Evolutionary conservation across 2,797 vertebrate genomes (phyloP).

Genomic region (Poeciliopsis gracilis): DNA sequence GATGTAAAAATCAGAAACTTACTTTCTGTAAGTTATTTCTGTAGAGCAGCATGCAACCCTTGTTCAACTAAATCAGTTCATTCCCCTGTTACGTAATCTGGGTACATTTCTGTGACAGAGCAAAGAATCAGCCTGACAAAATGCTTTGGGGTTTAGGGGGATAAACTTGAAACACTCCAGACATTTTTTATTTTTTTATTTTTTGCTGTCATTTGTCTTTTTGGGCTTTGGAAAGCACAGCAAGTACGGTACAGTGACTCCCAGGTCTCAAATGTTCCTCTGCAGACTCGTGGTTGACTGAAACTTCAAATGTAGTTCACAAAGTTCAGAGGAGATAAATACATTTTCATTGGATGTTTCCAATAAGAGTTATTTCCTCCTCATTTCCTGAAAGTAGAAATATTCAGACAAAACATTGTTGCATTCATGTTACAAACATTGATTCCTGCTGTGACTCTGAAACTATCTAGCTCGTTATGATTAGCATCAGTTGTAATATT

Average conservation of each 20-base stretch:
- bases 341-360: background rate
- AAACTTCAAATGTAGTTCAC: background rate
- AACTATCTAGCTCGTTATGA: background rate
- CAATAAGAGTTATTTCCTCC: background rate
- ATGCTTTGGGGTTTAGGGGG: slow-evolving; percentile 21
- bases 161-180: slow-evolving; percentile 2
- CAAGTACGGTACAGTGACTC: background rate
- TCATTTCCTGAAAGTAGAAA: background rate
- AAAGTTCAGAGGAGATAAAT: background rate
- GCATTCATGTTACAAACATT: background rate
- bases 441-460: background rate
- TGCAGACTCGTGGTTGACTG: background rate
- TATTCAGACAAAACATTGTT: background rate
- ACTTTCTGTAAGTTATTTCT: slow-evolving; percentile 3
- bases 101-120: slow-evolving; percentile 23
- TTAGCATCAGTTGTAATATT: background rate
- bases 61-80: slow-evolving; percentile 3
- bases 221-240: slow-evolving; percentile 5
- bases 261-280: background rate
- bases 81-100: slow-evolving; percentile 25
- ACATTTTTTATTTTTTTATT: background rate
- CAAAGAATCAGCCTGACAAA: slow-evolving; percentile 19
- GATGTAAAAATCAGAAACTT: background rate
- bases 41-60: slow-evolving; percentile 1
- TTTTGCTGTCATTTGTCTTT: slow-evolving; percentile 5